Percentiles rank a stretch among this genome's conserved stretches.
These are phyloP conservation scores for Eremophila alpestris DNA, from an alignment of 2,797 vertebrate genomes.

Conservation along the genomic window DNA sequence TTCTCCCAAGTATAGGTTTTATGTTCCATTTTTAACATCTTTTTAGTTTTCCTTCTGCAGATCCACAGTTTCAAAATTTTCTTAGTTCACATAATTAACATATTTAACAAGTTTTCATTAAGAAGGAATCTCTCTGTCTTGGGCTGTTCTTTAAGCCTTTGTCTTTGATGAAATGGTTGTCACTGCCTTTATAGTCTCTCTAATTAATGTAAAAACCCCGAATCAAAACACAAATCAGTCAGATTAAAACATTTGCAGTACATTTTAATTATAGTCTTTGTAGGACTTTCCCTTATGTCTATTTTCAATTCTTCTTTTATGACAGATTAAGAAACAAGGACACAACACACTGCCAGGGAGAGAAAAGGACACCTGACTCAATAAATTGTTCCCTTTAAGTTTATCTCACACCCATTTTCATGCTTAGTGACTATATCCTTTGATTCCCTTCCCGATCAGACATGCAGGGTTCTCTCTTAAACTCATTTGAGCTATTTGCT, in stretches of 20 bases:
- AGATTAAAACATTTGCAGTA: constrained; percentile 37
- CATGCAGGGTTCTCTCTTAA: background rate
- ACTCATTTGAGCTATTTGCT: constrained; percentile 35
- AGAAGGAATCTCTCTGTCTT: background rate
- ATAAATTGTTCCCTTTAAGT: constrained; percentile 34
- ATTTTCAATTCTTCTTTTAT: constrained; percentile 33
- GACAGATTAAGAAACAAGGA: constrained; percentile 28
- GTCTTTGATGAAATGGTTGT: constrained; percentile 46
- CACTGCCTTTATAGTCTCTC: constrained; percentile 5
- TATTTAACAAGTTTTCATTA: background rate
- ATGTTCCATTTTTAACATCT: background rate
- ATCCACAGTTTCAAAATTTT: background rate
- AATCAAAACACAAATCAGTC: constrained; percentile 43
- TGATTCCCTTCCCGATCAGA: constrained; percentile 28
- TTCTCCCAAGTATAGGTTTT: background rate
- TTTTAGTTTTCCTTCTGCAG: background rate
- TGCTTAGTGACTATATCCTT: constrained; percentile 29
- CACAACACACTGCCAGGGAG: background rate
- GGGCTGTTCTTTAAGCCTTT: constrained; percentile 21
- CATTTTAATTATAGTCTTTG: constrained; percentile 47
- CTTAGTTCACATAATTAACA: background rate
- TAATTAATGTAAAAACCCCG: constrained; percentile 40
- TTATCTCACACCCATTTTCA: constrained; percentile 41
- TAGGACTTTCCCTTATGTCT: background rate
- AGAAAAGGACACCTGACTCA: constrained; percentile 30